These are phyloP conservation scores for Nestor notabilis DNA, from an alignment of 2,113 vertebrate genomes.

Conservation along the genomic window DNA sequence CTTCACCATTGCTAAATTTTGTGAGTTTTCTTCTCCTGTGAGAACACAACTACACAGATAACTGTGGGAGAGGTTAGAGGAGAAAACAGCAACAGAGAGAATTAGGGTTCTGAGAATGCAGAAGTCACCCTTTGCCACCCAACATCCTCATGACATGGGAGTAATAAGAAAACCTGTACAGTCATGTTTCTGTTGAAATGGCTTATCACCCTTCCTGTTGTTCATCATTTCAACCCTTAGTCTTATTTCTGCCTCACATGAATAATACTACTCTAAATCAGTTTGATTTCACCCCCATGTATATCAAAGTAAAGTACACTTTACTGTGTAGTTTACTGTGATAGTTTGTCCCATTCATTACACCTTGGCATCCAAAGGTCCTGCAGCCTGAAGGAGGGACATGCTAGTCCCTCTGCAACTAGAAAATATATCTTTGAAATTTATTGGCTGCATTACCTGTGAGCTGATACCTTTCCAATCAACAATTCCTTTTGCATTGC, in stretches of 20 bases:
- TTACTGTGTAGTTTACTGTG: no score
- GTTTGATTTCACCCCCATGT: background rate
- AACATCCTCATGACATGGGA: background rate
- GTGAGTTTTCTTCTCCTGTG: constrained; percentile 74
- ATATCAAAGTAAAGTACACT: background rate
- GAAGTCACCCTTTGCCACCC: background rate
- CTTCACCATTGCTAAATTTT: constrained; percentile 74
- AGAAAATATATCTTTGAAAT: background rate
- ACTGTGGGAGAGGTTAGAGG: constrained; percentile 60
- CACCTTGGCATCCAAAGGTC: background rate
- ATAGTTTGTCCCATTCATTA: background rate
- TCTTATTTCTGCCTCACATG: background rate
- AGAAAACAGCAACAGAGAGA: background rate
- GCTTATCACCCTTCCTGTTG: background rate
- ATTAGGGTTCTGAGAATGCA: background rate
- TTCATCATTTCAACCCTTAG: background rate
- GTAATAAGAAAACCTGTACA: background rate
- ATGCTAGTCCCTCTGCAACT: background rate
- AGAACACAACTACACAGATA: constrained; percentile 84
- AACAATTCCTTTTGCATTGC: background rate
- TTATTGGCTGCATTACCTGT: background rate
- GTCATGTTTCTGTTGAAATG: background rate
- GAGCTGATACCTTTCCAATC: background rate
- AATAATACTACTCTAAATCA: background rate
- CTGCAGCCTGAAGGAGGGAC: background rate